phyloP scores from a whole-genome alignment of 2,113 vertebrate species.

The Acanthisitta chloris region DNA sequence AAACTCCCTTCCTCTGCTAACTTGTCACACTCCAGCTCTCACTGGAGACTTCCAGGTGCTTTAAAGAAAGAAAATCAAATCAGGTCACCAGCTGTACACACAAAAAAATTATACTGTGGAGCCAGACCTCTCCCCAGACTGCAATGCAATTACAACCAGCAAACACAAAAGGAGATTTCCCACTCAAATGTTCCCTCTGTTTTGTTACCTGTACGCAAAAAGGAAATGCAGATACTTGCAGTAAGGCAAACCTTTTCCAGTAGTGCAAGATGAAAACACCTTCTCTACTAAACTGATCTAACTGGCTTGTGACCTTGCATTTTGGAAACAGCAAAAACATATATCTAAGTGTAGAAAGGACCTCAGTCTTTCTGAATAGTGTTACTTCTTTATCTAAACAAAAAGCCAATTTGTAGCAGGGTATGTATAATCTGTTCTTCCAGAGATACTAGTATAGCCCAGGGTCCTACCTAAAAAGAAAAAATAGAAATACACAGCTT shows the following conservation, averaged over 20 bases:
- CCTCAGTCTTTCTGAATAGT: neutral
- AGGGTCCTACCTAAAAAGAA: neutral
- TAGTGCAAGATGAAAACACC: neutral
- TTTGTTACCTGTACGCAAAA: neutral
- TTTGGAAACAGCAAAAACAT: neutral
- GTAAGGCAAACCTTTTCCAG: neutral
- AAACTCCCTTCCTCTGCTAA: neutral
- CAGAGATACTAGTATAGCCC: neutral
- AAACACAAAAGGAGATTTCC: neutral
- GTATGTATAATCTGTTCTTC: neutral
- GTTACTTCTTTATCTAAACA: neutral
- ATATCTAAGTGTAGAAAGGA: neutral
- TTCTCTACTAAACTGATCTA: neutral
- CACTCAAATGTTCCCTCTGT: neutral
- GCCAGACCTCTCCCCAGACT: neutral
- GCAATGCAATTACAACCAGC: neutral
- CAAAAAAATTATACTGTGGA: neutral
- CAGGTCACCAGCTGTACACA: neutral
- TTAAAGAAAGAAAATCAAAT: slow-evolving; percentile 9
- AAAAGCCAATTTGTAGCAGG: neutral
- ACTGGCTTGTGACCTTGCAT: neutral
- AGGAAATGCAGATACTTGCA: neutral
- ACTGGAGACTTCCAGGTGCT: slow-evolving; percentile 52
- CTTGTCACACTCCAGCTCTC: slow-evolving; percentile 47
- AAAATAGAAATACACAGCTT: neutral